These are phyloP conservation scores for Heliangelus exortis DNA, from an alignment of 2,797 vertebrate species.

Conservation along the genomic window DNA sequence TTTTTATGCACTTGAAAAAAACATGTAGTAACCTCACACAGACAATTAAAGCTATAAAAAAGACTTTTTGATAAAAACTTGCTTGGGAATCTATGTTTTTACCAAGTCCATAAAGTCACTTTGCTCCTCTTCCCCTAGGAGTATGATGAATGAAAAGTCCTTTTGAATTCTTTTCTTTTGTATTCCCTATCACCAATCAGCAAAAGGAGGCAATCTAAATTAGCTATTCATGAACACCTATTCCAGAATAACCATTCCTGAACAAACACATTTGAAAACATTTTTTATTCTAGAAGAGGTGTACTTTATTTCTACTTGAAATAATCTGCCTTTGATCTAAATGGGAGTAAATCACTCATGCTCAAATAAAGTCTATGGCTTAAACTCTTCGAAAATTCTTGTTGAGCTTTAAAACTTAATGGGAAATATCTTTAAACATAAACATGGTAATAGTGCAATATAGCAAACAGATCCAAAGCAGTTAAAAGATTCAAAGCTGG, in stretches of 20 bases:
- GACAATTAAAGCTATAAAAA: neutral
- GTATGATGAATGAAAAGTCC: neutral
- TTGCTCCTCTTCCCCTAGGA: constrained; percentile 12
- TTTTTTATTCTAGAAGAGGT: neutral
- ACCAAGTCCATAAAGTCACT: constrained; percentile 33
- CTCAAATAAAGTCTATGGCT: neutral
- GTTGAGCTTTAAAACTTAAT: neutral
- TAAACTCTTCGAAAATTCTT: neutral
- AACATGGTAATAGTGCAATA: neutral
- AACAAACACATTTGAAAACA: constrained; percentile 1
- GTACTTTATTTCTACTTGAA: constrained; percentile 12
- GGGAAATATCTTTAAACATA: constrained; percentile 9
- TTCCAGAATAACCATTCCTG: constrained; percentile 4
- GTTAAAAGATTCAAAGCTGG: neutral
- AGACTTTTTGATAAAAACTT: neutral
- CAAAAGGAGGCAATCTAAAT: constrained; percentile 30
- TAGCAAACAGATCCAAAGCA: neutral
- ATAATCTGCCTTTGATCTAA: constrained; percentile 2
- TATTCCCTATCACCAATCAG: constrained; percentile 25
- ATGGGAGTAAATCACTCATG: neutral
- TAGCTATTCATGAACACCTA: constrained; percentile 26
- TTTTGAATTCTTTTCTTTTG: constrained; percentile 51
- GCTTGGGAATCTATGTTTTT: neutral
- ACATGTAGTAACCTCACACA: neutral
- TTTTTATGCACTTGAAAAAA: neutral